Percentiles rank a stretch among this genome's conserved stretches.
These are phyloP conservation scores for Bombus haemorrhoidalis DNA, from an alignment of 1,140 invertebrate genomes.

Conservation along the genomic window DNA sequence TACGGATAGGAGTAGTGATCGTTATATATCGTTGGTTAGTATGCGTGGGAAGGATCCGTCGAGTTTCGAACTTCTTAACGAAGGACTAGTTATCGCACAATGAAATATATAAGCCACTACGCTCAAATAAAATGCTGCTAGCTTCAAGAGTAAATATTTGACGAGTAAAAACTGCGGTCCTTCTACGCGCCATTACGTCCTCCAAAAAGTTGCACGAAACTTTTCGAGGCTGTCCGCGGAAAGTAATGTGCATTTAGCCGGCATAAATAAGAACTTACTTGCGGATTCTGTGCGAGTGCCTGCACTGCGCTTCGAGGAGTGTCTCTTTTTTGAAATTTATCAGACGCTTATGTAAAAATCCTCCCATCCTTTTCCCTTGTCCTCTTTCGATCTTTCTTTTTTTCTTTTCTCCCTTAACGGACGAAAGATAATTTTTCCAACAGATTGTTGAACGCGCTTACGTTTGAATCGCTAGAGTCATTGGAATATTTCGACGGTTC, in stretches of 20 bases:
- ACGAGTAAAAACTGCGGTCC: constrained; percentile 42
- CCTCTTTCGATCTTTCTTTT: neutral
- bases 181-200: constrained; percentile 57
- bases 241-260: constrained; percentile 61
- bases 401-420: neutral
- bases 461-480: neutral
- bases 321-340: constrained; percentile 49
- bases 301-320: constrained; percentile 4
- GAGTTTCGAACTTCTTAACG: neutral
- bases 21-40: neutral
- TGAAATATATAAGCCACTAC: constrained; percentile 14
- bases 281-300: constrained; percentile 51
- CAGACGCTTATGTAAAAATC: constrained; percentile 49
- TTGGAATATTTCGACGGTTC: constrained; percentile 1
- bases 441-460: neutral
- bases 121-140: neutral
- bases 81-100: neutral
- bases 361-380: too few species aligned
- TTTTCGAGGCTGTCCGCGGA: constrained; percentile 46
- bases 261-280: constrained; percentile 64
- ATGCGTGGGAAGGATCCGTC: neutral
- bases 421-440: neutral
- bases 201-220: constrained; percentile 54
- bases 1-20: neutral
- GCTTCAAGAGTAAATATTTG: constrained; percentile 58